Base-by-base conservation (phyloP, 2,888 invertebrate species). In the Saturnia pavonia region DNA sequence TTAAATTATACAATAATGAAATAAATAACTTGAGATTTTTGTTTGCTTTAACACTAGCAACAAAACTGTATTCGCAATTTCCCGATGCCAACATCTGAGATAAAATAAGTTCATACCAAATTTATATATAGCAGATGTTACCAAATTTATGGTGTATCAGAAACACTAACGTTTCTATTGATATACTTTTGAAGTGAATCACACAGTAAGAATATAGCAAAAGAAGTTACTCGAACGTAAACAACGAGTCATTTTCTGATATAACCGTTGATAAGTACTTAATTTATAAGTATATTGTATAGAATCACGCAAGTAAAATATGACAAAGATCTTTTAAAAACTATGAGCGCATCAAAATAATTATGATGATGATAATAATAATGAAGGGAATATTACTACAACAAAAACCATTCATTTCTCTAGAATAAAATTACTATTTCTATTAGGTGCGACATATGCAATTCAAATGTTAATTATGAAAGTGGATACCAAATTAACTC, bases 81-180 rank as follows among this genome's bases (percentile, higher is more conserved):
- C 8, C 11, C 1, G 57, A 57, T 25, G 57, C 25, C 25, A 57
- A n/a, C 14, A 19, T 19, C 48, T 48, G 16, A 48, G 19, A 48
- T 22, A 22, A 54, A 54, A 22, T n/a, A 54, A 57, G 27, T 60
- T 25, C 57, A 60, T 27, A 60, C 57, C 57, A 60, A 60, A 60
- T 60, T 60, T 60, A 27, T 27, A 60, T 60, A 25, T 6, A 60
- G 27, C 57, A 60, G 57, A 60, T 60, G 11, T 60, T 60, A 27
- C 25, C 25, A 60, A 60, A 60, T 60, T 60, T 60, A 60, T 54
- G 1, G 22, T 22, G 54, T 60, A 27, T 60, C 57, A 27, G 57
- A 60, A 12, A 60, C 25, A 60, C 57, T 60, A 60, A 60, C 14
- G 27, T 12, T 4, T 27, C 27, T 60, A 27, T 60, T 60, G 57